Conservation (phyloP, 2,113 vertebrate genomes). For the Pavo muticus region DNA sequence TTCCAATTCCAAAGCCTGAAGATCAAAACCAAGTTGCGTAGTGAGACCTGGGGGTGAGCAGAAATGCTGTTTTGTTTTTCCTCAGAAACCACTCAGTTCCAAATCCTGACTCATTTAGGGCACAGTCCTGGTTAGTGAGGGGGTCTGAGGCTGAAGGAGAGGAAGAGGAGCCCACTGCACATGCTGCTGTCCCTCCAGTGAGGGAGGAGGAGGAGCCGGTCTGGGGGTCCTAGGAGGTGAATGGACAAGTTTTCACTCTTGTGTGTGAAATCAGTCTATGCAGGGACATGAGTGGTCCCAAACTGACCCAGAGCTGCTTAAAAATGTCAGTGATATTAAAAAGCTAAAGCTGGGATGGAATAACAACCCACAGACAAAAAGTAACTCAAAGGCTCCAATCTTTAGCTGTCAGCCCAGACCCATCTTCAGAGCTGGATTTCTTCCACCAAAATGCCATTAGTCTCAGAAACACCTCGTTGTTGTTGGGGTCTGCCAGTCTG, state of each 20-base stretch:
- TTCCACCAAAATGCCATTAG: not conserved
- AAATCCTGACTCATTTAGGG: not conserved
- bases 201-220: not conserved
- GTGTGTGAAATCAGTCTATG: not conserved
- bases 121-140: not conserved
- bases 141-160: not conserved
- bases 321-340: not conserved
- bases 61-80: not conserved
- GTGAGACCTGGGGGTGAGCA: not conserved
- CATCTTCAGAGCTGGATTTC: not conserved
- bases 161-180: not conserved
- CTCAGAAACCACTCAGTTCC: accelerated
- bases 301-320: not conserved
- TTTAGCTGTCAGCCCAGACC: not conserved
- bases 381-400: not conserved
- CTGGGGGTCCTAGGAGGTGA: not conserved
- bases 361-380: not conserved
- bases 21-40: not conserved
- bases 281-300: not conserved
- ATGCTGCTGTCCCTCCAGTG: not conserved
- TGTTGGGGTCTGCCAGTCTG: not conserved
- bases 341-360: not conserved
- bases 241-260: not conserved
- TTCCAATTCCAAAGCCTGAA: not conserved
- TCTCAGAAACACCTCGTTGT: not conserved